Conservation (phyloP, 2,113 vertebrate genomes). For the Papio anubis region DNA sequence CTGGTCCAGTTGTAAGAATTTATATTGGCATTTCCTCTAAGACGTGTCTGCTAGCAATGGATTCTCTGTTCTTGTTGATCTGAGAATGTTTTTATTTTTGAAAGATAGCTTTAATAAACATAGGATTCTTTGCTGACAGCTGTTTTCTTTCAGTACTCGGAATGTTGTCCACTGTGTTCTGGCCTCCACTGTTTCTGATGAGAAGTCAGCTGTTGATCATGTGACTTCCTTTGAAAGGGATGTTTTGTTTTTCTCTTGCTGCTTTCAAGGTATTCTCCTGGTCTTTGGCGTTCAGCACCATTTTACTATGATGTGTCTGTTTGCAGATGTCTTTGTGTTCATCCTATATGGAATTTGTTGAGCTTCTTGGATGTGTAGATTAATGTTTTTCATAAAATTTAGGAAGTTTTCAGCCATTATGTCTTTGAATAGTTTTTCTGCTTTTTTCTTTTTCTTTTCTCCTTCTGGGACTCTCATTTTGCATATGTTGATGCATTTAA, state of each 20-base stretch:
- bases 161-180: too few species aligned
- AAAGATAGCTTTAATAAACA: neutral
- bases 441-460: neutral
- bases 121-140: neutral
- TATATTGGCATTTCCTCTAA: neutral
- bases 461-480: neutral
- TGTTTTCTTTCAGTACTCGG: neutral
- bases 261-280: neutral
- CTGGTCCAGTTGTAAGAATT: too few species aligned
- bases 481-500: neutral
- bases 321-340: neutral
- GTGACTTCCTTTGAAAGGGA: neutral
- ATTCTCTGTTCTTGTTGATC: neutral
- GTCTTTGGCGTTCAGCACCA: neutral
- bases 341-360: neutral
- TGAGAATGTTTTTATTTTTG: neutral
- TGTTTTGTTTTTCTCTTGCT: neutral
- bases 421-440: neutral
- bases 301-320: neutral
- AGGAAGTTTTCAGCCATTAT: neutral
- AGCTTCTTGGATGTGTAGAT: neutral
- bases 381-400: neutral
- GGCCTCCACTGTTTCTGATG: neutral
- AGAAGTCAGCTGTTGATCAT: neutral
- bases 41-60: neutral